A percentile compares a stretch with the other conserved stretches of the same genome.
phyloP scores from a whole-genome alignment of 2,797 vertebrate genomes.

The Eremophila alpestris region DNA sequence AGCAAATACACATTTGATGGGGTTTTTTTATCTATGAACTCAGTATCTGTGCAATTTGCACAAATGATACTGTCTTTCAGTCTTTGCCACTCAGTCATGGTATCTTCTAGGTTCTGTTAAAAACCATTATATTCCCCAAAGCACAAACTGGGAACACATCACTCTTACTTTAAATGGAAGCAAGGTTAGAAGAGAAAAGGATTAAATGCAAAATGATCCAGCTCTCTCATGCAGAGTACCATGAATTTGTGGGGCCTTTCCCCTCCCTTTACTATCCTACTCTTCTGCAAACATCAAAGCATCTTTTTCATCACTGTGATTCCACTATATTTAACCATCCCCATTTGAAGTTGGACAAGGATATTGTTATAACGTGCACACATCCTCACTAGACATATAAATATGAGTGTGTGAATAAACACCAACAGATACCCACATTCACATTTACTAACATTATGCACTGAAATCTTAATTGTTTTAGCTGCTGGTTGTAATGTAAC shows the following conservation, averaged over 20 bases:
- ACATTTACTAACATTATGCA: not conserved
- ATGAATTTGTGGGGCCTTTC: not conserved
- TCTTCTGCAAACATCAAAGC: not conserved
- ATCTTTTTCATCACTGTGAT: not conserved
- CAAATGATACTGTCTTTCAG: not conserved
- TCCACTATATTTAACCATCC: not conserved
- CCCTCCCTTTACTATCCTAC: not conserved
- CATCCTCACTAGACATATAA: not conserved
- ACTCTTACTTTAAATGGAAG: not conserved
- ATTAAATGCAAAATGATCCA: not conserved
- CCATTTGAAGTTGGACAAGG: not conserved
- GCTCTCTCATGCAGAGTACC: not conserved
- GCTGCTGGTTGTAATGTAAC: not conserved
- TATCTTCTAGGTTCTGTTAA: not conserved
- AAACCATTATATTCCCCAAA: not conserved
- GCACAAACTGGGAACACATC: not conserved
- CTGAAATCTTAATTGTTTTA: not conserved
- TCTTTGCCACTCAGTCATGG: not conserved
- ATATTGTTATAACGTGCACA: not conserved
- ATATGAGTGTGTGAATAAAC: not conserved
- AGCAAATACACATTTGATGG: not conserved
- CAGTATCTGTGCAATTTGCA: not conserved
- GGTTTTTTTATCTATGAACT: not conserved
- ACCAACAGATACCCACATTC: not conserved
- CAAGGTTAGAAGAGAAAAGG: not conserved